Percentiles rank a stretch among this genome's conserved stretches.
phyloP scores from a whole-genome alignment of 1,140 invertebrate genomes.

The Fopius arisanus region DNA sequence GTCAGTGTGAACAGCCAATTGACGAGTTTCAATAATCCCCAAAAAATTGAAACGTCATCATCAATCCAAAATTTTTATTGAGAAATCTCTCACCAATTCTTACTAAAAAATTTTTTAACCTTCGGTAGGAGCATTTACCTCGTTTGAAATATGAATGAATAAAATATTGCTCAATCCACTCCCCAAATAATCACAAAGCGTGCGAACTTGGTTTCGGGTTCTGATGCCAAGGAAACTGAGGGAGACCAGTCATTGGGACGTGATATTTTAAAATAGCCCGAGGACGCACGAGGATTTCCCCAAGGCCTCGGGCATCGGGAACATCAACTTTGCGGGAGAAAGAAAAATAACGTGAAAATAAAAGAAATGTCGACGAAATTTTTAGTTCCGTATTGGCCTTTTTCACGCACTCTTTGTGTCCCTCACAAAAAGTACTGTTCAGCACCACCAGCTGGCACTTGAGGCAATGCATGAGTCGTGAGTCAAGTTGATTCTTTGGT shows the following conservation, averaged over 20 bases:
- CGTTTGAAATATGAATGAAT: background rate
- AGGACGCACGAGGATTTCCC: background rate
- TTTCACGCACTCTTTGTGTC: too few species aligned
- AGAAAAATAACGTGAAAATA: background rate
- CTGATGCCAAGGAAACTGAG: background rate
- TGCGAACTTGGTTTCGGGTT: background rate
- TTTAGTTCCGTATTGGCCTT: background rate
- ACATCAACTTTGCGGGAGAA: background rate
- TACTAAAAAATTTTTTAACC: too few species aligned
- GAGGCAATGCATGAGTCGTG: too few species aligned
- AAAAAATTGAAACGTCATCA: too few species aligned
- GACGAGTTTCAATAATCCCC: background rate
- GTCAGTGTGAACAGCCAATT: constrained; percentile 18
- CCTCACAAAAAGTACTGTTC: too few species aligned
- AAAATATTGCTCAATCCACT: background rate
- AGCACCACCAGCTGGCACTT: too few species aligned
- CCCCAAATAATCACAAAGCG: background rate
- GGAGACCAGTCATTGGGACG: background rate
- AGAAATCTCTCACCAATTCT: too few species aligned
- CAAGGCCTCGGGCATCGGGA: background rate
- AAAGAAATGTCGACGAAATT: background rate
- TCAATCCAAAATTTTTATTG: too few species aligned
- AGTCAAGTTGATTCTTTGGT: too few species aligned
- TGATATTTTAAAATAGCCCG: background rate
- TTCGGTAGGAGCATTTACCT: background rate